These are phyloP conservation scores for Mixornis gularis DNA, from an alignment of 2,113 vertebrate species.

Conservation along the genomic window DNA sequence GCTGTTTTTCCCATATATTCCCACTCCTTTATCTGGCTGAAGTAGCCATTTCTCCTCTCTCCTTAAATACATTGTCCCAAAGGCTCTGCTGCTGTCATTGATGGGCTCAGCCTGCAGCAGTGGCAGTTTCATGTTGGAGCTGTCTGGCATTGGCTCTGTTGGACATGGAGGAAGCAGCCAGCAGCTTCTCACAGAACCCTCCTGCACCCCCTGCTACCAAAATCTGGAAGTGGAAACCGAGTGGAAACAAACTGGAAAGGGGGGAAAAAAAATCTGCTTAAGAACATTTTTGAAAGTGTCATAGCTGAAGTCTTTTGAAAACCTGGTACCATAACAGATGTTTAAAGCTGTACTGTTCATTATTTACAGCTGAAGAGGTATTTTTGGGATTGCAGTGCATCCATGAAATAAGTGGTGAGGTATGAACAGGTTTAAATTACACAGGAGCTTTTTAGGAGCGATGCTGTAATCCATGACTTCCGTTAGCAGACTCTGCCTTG, in stretches of 20 bases:
- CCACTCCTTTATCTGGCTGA: neutral
- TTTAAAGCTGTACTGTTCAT: neutral
- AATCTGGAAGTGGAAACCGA: neutral
- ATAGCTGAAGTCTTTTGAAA: neutral
- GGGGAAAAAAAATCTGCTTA: neutral
- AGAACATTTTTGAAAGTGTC: neutral
- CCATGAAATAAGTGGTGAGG: neutral
- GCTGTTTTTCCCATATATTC: neutral
- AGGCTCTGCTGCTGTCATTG: neutral
- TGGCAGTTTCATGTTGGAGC: neutral
- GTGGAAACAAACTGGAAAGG: neutral
- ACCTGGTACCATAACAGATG: neutral
- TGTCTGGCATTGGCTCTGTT: neutral
- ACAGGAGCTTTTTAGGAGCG: neutral
- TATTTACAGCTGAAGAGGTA: neutral
- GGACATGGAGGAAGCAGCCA: neutral
- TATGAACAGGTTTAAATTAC: neutral
- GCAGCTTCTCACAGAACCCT: neutral
- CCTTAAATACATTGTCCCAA: neutral
- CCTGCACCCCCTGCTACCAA: neutral
- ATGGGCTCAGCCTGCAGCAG: neutral
- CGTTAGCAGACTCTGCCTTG: neutral
- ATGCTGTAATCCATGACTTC: neutral
- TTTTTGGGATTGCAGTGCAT: neutral
- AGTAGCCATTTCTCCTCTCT: neutral